phyloP scores from a whole-genome alignment of 2,888 invertebrate genomes.

The Agrochola lychnidis region DNA sequence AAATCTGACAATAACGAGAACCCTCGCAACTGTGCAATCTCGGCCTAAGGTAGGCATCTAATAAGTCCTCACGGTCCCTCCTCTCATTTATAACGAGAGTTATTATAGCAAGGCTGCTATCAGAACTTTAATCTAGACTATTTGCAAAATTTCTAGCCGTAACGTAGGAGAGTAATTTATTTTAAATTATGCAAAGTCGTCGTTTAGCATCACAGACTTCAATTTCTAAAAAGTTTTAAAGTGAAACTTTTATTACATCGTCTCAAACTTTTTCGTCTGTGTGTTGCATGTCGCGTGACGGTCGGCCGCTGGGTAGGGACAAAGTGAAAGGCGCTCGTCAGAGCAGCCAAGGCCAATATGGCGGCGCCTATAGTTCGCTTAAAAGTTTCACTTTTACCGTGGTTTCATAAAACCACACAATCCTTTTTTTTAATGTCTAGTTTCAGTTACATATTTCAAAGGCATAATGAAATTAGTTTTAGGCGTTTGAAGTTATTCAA shows the following conservation, averaged over 20 bases:
- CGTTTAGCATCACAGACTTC: neutral
- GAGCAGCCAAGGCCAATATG: too few species aligned
- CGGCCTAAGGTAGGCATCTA: conserved; percentile 26
- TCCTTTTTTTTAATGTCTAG: neutral
- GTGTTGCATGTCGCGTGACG: too few species aligned
- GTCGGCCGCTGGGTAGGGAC: too few species aligned
- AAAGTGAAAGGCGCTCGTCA: too few species aligned
- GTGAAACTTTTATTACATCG: too few species aligned
- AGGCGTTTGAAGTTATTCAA: neutral
- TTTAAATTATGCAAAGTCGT: conserved; percentile 4
- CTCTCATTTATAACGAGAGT: conserved; percentile 13
- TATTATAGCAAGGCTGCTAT: conserved; percentile 7
- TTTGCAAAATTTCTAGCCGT: conserved; percentile 31
- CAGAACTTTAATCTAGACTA: conserved; percentile 25
- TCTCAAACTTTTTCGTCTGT: too few species aligned
- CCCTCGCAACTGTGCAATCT: conserved; percentile 20
- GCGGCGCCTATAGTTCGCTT: too few species aligned
- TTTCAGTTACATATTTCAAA: neutral
- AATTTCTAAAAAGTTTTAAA: neutral
- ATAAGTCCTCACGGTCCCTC: conserved; percentile 25
- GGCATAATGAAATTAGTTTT: neutral
- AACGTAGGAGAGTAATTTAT: conserved; percentile 1
- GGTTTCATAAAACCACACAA: too few species aligned
- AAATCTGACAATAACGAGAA: conserved; percentile 38
- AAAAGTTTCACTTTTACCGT: too few species aligned